Percentiles rank a stretch among this genome's conserved stretches.
phyloP scores from a whole-genome alignment of 2,888 invertebrate species.

The Desoria tigrina region DNA sequence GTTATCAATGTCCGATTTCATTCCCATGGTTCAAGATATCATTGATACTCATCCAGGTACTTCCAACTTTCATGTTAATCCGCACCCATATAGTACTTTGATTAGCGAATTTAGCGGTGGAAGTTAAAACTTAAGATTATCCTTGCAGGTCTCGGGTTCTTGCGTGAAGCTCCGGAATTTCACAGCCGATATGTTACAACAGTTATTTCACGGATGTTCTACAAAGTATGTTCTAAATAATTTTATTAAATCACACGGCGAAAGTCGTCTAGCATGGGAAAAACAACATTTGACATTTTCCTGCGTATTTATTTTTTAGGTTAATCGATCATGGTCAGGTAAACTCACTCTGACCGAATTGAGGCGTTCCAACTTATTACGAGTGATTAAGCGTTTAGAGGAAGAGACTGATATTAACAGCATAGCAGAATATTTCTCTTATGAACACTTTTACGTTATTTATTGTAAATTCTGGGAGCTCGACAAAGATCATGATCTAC shows the following conservation, averaged over 20 bases:
- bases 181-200: constrained; percentile 98
- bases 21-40: constrained; percentile 93
- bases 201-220: constrained; percentile 61
- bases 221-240: constrained; percentile 39
- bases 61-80: neutral
- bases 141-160: constrained; percentile 71
- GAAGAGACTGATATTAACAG: constrained; percentile 97
- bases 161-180: constrained; percentile 97
- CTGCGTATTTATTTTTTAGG: constrained; percentile 64
- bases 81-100: too few relatives aligned
- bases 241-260: neutral
- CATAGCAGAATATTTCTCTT: constrained; percentile 74
- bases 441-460: constrained; percentile 99
- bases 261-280: too few relatives aligned
- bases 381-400: constrained; percentile 74
- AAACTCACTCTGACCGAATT: constrained; percentile 85
- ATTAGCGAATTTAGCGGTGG: neutral
- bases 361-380: constrained; percentile 82
- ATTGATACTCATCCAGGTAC: constrained; percentile 94
- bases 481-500: constrained; percentile 96
- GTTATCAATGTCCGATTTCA: constrained; percentile 72
- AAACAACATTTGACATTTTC: too few relatives aligned
- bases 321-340: constrained; percentile 96
- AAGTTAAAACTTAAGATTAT: neutral
- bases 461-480: constrained; percentile 99